Evolutionary conservation across 2,888 invertebrate species (phyloP).

Genomic region (Calameuta idolon): DNA sequence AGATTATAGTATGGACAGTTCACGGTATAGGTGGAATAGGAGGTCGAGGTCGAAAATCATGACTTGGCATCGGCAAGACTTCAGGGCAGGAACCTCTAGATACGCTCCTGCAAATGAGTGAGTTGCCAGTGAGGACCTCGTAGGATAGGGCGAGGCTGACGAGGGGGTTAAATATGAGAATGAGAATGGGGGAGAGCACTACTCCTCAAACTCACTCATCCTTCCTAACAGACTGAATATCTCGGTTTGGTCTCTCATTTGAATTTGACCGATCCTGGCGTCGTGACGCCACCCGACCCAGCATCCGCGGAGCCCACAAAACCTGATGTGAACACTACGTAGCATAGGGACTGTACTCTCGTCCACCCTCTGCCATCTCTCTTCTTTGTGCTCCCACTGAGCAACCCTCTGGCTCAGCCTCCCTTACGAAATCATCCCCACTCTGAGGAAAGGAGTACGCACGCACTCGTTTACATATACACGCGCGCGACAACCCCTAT

Average conservation of each 20-base stretch:
- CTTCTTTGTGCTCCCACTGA: slow-evolving; percentile 3
- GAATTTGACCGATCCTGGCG: slow-evolving; percentile 40
- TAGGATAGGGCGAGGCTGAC: slow-evolving; percentile 13
- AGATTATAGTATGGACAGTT: not conserved
- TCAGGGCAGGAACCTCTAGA: not conserved
- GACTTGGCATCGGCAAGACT: not conserved
- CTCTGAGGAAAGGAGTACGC: not conserved
- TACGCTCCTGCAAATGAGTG: slow-evolving; percentile 16
- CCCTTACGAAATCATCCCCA: slow-evolving; percentile 2
- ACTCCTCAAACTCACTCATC: slow-evolving; percentile 30
- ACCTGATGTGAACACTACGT: slow-evolving; percentile 21
- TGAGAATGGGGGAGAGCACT: slow-evolving; percentile 20
- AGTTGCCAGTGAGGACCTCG: slow-evolving; percentile 8
- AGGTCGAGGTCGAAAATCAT: not conserved
- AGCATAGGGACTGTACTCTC: slow-evolving; percentile 23
- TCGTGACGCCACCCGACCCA: slow-evolving; percentile 23
- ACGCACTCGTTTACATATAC: not conserved
- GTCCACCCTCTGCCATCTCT: slow-evolving; percentile 6
- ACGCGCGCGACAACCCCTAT: slow-evolving; percentile 5
- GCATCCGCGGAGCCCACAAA: slow-evolving; percentile 27
- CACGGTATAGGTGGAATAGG: not conserved
- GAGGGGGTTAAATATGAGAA: not conserved
- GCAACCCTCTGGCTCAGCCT: not conserved
- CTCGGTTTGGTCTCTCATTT: slow-evolving; percentile 37
- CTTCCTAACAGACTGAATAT: slow-evolving; percentile 22